phyloP scores from a whole-genome alignment of 1,140 invertebrate genomes.

The Prorops nasuta region DNA sequence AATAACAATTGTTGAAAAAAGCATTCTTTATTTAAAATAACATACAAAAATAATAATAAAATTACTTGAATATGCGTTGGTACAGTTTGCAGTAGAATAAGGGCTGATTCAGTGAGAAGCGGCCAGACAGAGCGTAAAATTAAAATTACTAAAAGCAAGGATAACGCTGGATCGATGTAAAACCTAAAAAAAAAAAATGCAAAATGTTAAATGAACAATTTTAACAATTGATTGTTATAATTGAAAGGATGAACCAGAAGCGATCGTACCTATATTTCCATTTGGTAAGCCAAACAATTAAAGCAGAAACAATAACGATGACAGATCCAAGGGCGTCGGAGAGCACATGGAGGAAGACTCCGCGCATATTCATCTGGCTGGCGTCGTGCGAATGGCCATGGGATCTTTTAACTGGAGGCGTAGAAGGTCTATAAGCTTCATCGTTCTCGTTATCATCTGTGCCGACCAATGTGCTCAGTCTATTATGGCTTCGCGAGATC shows the following conservation, averaged over 20 bases:
- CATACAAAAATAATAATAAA: background rate
- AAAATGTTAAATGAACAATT: conserved; percentile 42
- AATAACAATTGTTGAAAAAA: conserved; percentile 9
- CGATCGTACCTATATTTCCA: conserved; percentile 67
- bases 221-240: background rate
- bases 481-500: conserved; percentile 62
- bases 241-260: background rate
- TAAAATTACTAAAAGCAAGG: conserved; percentile 76
- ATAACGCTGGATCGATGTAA: conserved; percentile 93
- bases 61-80: conserved; percentile 85
- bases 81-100: conserved; percentile 88
- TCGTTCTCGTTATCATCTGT: conserved; percentile 82
- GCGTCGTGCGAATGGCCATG: conserved; percentile 65
- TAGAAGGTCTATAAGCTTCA: conserved; percentile 63
- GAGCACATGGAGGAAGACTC: conserved; percentile 95
- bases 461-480: conserved; percentile 63
- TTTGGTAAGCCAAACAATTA: conserved; percentile 84
- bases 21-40: background rate
- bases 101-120: conserved; percentile 79
- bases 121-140: conserved; percentile 86
- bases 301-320: conserved; percentile 92
- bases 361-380: conserved; percentile 94
- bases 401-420: conserved; percentile 44
- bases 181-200: conserved; percentile 44
- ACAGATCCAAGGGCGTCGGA: conserved; percentile 96